phyloP scores from a whole-genome alignment of 30 jellyfish, hydroid and myxozoan genomes.

The Hydractinia echinata region DNA sequence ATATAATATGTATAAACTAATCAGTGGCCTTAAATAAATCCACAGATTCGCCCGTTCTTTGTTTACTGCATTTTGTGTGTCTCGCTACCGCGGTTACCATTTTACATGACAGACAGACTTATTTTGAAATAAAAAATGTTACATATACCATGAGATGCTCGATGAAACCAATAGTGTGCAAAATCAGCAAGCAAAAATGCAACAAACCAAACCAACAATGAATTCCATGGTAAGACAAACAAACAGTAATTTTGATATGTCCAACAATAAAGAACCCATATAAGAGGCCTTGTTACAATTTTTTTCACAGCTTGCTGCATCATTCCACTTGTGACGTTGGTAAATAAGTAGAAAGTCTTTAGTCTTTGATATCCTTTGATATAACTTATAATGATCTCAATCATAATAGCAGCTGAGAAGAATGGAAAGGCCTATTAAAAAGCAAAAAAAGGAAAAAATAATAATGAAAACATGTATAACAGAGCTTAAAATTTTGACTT shows the following conservation, averaged over 20 bases:
- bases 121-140: background rate
- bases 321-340: conserved; percentile 54
- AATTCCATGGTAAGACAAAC: conserved; percentile 64
- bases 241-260: conserved; percentile 56
- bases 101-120: too few relatives aligned
- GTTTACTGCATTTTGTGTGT: too few relatives aligned
- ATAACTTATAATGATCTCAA: conserved; percentile 47
- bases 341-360: conserved; percentile 54
- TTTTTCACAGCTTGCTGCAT: conserved; percentile 44
- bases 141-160: conserved; percentile 81
- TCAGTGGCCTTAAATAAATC: too few relatives aligned
- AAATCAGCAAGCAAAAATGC: conserved; percentile 55
- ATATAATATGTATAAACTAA: background rate
- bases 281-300: conserved; percentile 35
- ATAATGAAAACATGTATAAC: background rate
- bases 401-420: conserved; percentile 44
- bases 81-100: too few relatives aligned
- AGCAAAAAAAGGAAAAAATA: background rate
- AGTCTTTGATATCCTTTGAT: conserved; percentile 41
- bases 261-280: conserved; percentile 35
- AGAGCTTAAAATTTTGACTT: too few relatives aligned
- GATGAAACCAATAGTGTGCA: conserved; percentile 67
- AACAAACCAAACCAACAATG: conserved; percentile 68
- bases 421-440: conserved; percentile 62
- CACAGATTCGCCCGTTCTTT: too few relatives aligned